Evolutionary conservation across 2,888 invertebrate species (phyloP), one percentile per base, ranked within the genome.

Genomic region (Keiferia lycopersicella): DNA sequence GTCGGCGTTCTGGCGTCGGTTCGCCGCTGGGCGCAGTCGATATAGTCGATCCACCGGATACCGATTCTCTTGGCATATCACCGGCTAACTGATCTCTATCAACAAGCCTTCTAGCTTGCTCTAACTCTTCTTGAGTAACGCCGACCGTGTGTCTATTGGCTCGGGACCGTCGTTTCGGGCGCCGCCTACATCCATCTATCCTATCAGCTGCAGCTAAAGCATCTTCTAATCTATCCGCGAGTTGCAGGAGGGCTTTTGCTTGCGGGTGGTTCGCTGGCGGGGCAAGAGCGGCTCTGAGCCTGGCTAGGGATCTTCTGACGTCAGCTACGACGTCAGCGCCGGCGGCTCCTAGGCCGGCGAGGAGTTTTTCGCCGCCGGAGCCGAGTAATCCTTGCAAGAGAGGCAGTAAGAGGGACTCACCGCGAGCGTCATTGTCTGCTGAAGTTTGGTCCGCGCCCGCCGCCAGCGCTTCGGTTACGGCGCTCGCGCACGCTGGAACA

Each of bases 91-190:
- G 78, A 65, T 83, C 85, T 8, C 82, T 75, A 81, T 96, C 95
- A 70, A 96, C 94, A 76, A 96, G 93, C 65, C 94, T 93, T 57
- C 97, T 92, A 0, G 97, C 97, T 73, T 95, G 94, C 2, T 95
- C 96, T 30, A 97, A 84, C 76, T 97, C 97, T 79, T 96, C 96
- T 56, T 94, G 93, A 48, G 96, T 96, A 18, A 97, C 97, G 58
- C 96, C 96, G 22, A 97, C 96, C 0, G 97, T 97, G 82, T 97
- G 96, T 0, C 97, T 88, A 58, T 93, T 93, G 67, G 94, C 93
- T 38, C 95, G 93, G 68, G 93, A 92, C 64, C 94, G 93, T 30
- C 94, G 88, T 2, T 91, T 88, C 2, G 91, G 82, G 8, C 82
- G 83, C 63, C 90, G 82, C 65, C 81, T 81, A 75, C 86, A 85